Evolutionary conservation across 2,888 invertebrate species (phyloP), one percentile per base, ranked within the genome.

Genomic region (Electrophaes corylata): DNA sequence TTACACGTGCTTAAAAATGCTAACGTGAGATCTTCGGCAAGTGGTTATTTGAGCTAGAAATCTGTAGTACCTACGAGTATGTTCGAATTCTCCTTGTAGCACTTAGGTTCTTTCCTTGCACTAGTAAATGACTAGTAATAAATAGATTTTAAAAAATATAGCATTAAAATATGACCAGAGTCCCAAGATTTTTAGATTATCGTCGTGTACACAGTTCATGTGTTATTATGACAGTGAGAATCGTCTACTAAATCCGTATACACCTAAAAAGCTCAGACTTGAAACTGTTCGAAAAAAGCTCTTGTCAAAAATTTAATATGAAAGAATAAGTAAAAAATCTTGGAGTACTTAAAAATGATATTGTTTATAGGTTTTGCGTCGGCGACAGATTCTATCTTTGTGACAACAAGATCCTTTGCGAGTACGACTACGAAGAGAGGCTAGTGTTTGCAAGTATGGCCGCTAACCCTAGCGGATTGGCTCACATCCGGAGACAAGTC

Each of bases 381-480:
- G 98, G 98, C 20, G 98, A 98, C 87, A 94, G 96, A 77, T 98
- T 97, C 88, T 98, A 97, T 90, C 92, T 98, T 76, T 97, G 96
- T 86, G 97, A 98, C 92, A 98, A 98, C 92, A 97, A 97, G 93
- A 97, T 98, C 73, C 94, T 98, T 44, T 98, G 98, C 92, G 97
- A 98, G 87, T 97, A 97, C 89, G 98, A 98, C 90, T 98, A 98
- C 86, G 97, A 98, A 80, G 98, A 98, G 86, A 90, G 97, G 73
- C 94, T 97, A 87, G 96, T 97, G 75, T 97, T 97, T 82, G 97
- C 97, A 49, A 96, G 96, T 83, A 96, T 97, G 95, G 96, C 96
- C 6, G 95, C 96, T 82, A 96, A 96, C 86, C 96, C 97, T 62
- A 96, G 95, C 78, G 96, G 96, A 69, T 92, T 97, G 79, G 96